These are phyloP conservation scores for Piaya cayana DNA, from an alignment of 2,113 vertebrate genomes.

Conservation along the genomic window DNA sequence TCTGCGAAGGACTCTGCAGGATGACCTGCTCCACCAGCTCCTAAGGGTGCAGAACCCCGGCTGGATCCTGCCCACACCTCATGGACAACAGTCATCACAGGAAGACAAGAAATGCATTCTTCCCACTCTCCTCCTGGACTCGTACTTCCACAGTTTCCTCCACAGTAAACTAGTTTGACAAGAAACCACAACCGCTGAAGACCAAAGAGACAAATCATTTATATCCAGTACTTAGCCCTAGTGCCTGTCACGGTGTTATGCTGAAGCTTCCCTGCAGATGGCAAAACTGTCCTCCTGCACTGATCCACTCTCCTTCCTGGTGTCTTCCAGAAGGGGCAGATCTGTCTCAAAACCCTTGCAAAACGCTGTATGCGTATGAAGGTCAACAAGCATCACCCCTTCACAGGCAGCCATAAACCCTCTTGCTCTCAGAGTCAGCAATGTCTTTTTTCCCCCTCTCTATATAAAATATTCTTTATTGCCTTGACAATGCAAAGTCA, in stretches of 20 bases:
- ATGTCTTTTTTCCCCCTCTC: background rate
- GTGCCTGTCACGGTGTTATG: background rate
- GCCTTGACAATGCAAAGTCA: background rate
- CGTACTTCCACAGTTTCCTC: background rate
- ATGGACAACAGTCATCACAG: background rate
- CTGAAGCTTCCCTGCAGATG: background rate
- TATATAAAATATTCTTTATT: background rate
- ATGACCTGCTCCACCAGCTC: background rate
- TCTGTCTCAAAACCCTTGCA: background rate
- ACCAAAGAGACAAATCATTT: background rate
- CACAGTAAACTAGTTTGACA: background rate
- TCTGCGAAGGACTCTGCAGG: background rate
- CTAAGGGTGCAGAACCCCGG: background rate
- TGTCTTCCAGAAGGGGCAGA: background rate
- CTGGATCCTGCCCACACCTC: background rate
- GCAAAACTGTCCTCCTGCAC: background rate
- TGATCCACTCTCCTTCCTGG: background rate
- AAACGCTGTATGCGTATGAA: rapidly evolving
- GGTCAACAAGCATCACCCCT: background rate
- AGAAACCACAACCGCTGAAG: background rate
- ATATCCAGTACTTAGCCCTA: background rate
- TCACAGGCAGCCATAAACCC: background rate
- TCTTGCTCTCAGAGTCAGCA: background rate
- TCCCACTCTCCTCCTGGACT: background rate
- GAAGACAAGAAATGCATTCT: background rate